Conservation (phyloP, 2,888 invertebrate species). For the Caenorhabditis japonica region DNA sequence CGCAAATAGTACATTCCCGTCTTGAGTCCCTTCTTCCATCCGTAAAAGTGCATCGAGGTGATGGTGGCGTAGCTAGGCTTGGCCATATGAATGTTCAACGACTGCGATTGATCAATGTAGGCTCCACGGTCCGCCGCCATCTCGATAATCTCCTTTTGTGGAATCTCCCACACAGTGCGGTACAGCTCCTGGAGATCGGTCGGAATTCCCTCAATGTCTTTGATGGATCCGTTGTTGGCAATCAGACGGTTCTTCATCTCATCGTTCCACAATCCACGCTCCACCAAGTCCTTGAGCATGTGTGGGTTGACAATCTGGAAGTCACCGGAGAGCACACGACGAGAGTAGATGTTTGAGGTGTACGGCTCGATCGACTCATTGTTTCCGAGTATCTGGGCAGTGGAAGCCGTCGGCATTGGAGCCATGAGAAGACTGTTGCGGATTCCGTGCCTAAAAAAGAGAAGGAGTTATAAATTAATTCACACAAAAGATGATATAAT, state of each 20-base stretch:
- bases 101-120: constrained; percentile 98
- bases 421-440: constrained; percentile 93
- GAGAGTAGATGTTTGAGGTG: constrained; percentile 94
- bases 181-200: constrained; percentile 79
- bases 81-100: constrained; percentile 95
- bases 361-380: constrained; percentile 98
- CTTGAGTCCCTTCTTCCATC: constrained; percentile 84
- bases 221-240: constrained; percentile 91
- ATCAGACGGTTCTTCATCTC: constrained; percentile 95
- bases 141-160: constrained; percentile 86
- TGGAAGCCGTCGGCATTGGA: constrained; percentile 99
- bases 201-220: constrained; percentile 78
- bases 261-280: constrained; percentile 91
- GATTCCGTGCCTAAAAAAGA: constrained; percentile 83
- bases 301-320: constrained; percentile 90
- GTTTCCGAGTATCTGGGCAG: constrained; percentile 98
- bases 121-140: constrained; percentile 85
- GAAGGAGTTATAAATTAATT: too few species aligned
- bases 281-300: constrained; percentile 91
- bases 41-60: constrained; percentile 97
- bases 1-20: constrained; percentile 99
- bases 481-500: too few species aligned
- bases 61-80: constrained; percentile 92
- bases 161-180: constrained; percentile 80
- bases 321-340: constrained; percentile 90